Evolutionary conservation across 53 echinoderm and acorn worm species (phyloP).

Genomic region (Antedon mediterranea): DNA sequence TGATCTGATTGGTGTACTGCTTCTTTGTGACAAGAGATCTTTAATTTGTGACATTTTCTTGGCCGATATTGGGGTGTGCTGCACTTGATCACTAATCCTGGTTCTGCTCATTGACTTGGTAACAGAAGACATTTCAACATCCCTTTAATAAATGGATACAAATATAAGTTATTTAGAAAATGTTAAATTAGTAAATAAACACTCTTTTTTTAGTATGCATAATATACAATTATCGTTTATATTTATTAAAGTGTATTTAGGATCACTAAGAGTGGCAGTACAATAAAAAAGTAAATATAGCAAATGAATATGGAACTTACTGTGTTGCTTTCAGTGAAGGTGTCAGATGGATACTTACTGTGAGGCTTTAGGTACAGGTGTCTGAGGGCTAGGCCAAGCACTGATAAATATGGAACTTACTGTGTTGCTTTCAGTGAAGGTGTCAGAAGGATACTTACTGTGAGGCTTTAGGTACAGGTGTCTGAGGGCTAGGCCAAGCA

Average conservation of each 20-base stretch:
- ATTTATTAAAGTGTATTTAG: too few relatives aligned
- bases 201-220: too few relatives aligned
- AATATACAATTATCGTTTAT: too few relatives aligned
- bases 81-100: neutral
- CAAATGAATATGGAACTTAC: slow-evolving; percentile 35
- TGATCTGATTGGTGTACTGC: slow-evolving; percentile 52
- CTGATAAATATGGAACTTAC: slow-evolving; percentile 37
- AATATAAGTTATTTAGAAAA: too few relatives aligned
- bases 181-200: too few relatives aligned
- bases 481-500: slow-evolving; percentile 6
- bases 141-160: neutral
- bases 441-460: too few relatives aligned
- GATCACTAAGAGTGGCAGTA: too few relatives aligned
- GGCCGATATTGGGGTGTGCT: slow-evolving; percentile 28
- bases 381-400: slow-evolving; percentile 6
- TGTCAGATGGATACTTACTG: too few relatives aligned
- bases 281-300: too few relatives aligned
- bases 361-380: slow-evolving; percentile 21
- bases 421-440: too few relatives aligned
- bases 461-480: slow-evolving; percentile 21
- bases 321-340: too few relatives aligned
- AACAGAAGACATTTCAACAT: neutral
- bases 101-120: neutral
- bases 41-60: slow-evolving; percentile 70
- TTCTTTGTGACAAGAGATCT: slow-evolving; percentile 58